These are phyloP conservation scores for Drosophila baimaii DNA, from an alignment of 1,140 invertebrate genomes.

Conservation along the genomic window DNA sequence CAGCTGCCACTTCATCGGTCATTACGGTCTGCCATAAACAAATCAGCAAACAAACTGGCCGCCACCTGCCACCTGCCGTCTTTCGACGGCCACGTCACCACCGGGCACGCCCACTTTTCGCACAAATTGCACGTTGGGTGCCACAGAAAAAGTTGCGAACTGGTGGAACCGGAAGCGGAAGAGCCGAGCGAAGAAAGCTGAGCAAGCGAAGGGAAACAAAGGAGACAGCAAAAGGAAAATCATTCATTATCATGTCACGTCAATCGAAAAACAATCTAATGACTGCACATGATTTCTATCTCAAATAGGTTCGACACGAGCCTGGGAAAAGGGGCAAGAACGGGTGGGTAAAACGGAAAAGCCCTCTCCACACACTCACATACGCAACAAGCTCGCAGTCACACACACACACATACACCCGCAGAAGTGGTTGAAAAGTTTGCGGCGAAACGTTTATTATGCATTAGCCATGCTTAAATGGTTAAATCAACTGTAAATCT, in stretches of 20 bases:
- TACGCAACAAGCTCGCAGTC: slow-evolving; percentile 8
- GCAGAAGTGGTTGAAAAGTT: slow-evolving; percentile 60
- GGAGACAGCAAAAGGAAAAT: slow-evolving; percentile 49
- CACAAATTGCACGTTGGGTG: slow-evolving; percentile 64
- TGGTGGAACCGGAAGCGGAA: slow-evolving; percentile 52
- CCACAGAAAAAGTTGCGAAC: slow-evolving; percentile 38
- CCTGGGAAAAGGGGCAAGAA: slow-evolving; percentile 29
- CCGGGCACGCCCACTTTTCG: slow-evolving; percentile 39
- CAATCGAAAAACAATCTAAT: slow-evolving; percentile 84
- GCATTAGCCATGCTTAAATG: slow-evolving; percentile 77
- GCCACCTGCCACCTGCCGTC: slow-evolving; percentile 23
- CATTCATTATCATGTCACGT: slow-evolving; percentile 84
- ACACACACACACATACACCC: slow-evolving; percentile 8
- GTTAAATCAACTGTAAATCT: slow-evolving; percentile 82
- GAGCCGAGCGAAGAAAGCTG: slow-evolving; percentile 20
- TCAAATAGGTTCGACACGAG: slow-evolving; percentile 59
- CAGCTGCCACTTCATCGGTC: slow-evolving; percentile 60
- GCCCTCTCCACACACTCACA: slow-evolving; percentile 24
- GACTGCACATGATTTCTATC: slow-evolving; percentile 84
- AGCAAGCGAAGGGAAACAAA: slow-evolving; percentile 32
- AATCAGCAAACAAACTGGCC: slow-evolving; percentile 64
- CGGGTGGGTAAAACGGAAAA: slow-evolving; percentile 22
- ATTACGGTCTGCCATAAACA: slow-evolving; percentile 73
- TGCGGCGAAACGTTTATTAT: slow-evolving; percentile 75
- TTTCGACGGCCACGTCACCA: slow-evolving; percentile 43